Percentiles rank a stretch among this genome's conserved stretches.
These are phyloP conservation scores for Lates calcarifer DNA, from an alignment of 2,113 vertebrate genomes.

Conservation along the genomic window DNA sequence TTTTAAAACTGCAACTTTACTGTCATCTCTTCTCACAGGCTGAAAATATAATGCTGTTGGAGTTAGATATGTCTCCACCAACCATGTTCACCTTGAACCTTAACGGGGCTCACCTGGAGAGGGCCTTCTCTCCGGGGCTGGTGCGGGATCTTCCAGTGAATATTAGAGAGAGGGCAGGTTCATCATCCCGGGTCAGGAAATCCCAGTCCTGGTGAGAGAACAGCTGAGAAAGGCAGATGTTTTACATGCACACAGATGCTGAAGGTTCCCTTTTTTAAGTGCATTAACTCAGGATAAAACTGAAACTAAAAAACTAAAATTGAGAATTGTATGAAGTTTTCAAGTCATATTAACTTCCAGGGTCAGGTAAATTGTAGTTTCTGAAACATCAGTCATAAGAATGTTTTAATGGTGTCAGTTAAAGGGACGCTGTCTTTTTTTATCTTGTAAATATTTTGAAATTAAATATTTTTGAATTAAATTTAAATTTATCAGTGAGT, in stretches of 20 bases:
- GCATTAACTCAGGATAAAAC: background rate
- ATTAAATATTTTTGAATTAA: no score
- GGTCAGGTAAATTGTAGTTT: background rate
- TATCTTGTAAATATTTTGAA: no score
- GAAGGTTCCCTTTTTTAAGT: background rate
- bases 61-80: slow-evolving; percentile 92
- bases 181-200: slow-evolving; percentile 88
- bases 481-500: no score
- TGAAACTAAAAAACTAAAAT: no score
- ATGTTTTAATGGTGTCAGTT: no score
- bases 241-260: background rate
- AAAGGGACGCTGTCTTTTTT: no score
- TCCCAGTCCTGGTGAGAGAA: slow-evolving; percentile 93
- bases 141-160: slow-evolving; percentile 45
- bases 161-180: slow-evolving; percentile 83
- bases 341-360: background rate
- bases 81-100: slow-evolving; percentile 85
- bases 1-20: background rate
- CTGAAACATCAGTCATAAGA: no score
- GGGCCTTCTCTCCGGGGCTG: slow-evolving; percentile 73
- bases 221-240: background rate
- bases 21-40: slow-evolving; percentile 81
- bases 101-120: slow-evolving; percentile 85
- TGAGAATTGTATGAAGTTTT: background rate
- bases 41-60: slow-evolving; percentile 96